Evolutionary conservation across 2,797 vertebrate species (phyloP).

Genomic region (Pipistrellus kuhlii): DNA sequence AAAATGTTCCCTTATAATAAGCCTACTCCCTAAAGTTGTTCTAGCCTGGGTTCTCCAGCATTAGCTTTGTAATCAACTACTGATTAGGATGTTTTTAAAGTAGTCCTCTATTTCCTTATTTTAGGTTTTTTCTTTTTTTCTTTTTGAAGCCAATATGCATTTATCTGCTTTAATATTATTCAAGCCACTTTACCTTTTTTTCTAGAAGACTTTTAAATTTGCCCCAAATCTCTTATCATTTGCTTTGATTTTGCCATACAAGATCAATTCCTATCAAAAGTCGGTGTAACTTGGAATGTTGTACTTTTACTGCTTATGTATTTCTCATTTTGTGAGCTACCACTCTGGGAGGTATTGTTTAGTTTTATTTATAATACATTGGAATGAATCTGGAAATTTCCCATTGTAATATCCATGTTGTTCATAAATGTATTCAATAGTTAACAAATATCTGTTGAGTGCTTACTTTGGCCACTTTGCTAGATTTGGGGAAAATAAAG

Average conservation of each 20-base stretch:
- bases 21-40: not conserved
- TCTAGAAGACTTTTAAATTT: conserved; percentile 9
- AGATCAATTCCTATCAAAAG: not conserved
- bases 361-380: not conserved
- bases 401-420: not conserved
- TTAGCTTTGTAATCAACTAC: not conserved
- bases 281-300: not conserved
- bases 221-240: not conserved
- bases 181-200: not conserved
- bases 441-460: not conserved
- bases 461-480: not conserved
- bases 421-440: not conserved
- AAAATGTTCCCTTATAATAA: not conserved
- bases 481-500: conserved; percentile 2
- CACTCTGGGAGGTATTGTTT: not conserved
- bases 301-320: not conserved
- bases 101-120: not conserved
- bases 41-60: not conserved
- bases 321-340: not conserved
- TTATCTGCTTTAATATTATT: conserved; percentile 35
- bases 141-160: not conserved
- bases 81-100: not conserved
- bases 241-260: not conserved
- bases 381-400: not conserved
- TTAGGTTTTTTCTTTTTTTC: not conserved